These are phyloP conservation scores for Galeruca laticollis DNA, from an alignment of 2,888 invertebrate species.

Conservation along the genomic window DNA sequence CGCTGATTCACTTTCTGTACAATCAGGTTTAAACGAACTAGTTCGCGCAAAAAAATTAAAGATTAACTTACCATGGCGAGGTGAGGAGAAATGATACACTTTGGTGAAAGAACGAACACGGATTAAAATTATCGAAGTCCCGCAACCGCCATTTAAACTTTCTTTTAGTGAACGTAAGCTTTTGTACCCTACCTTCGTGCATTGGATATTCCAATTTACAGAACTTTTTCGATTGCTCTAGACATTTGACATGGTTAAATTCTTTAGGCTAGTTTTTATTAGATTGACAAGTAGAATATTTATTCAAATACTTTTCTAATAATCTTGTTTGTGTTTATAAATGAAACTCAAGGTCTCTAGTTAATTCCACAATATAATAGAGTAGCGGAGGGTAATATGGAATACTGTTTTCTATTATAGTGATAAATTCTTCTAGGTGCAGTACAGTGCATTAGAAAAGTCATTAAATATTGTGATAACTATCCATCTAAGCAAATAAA, in stretches of 20 bases:
- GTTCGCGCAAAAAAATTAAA: neutral
- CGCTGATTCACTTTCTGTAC: neutral
- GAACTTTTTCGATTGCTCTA: slow-evolving; percentile 14
- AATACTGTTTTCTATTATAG: no score
- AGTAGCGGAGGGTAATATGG: no score
- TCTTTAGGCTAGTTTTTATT: slow-evolving; percentile 26
- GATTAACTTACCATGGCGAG: slow-evolving; percentile 53
- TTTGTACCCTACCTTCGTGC: slow-evolving; percentile 49
- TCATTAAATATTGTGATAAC: no score
- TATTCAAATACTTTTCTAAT: no score
- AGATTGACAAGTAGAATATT: neutral
- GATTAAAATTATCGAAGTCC: slow-evolving; percentile 49
- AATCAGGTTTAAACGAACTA: no score
- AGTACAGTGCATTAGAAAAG: no score
- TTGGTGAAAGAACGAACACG: slow-evolving; percentile 50
- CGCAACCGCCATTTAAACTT: slow-evolving; percentile 56
- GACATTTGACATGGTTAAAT: slow-evolving; percentile 13
- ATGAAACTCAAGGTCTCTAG: no score
- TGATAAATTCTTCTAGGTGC: no score
- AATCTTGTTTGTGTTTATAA: no score
- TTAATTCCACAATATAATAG: no score
- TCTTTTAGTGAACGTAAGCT: slow-evolving; percentile 54
- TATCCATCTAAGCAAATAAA: no score
- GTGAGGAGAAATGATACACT: slow-evolving; percentile 50
- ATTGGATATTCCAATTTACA: slow-evolving; percentile 21